Evolutionary conservation across 1,140 invertebrate genomes (phyloP).

Genomic region (Paracyclopina nana): DNA sequence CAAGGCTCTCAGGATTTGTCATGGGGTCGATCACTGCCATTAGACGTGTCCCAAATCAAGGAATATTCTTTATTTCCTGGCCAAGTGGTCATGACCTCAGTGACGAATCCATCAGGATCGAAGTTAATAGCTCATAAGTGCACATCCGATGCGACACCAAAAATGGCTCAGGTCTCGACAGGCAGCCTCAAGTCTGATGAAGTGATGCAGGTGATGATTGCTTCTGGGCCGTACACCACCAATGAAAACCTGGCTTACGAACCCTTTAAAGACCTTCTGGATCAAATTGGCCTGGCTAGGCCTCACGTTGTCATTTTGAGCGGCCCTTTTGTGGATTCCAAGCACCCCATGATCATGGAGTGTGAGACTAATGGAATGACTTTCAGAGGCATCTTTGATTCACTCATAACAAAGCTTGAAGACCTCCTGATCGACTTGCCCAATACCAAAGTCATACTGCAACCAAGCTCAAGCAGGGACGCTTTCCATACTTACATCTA

Average conservation of each 20-base stretch:
- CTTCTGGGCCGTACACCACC: neutral
- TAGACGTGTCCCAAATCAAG: neutral
- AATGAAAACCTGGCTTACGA: neutral
- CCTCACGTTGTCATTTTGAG: neutral
- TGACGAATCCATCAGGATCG: constrained; percentile 5
- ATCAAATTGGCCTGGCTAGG: neutral
- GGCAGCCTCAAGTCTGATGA: neutral
- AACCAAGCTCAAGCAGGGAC: neutral
- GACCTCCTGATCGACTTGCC: neutral
- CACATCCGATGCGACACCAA: neutral
- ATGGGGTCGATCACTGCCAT: neutral
- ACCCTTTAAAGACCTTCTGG: neutral
- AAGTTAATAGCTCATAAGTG: neutral
- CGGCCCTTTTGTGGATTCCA: neutral
- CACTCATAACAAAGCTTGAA: neutral
- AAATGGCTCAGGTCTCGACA: no score
- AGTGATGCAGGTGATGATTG: neutral
- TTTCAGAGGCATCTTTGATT: neutral
- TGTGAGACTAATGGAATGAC: neutral
- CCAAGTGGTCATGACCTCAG: neutral
- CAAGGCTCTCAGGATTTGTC: neutral
- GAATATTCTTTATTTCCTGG: constrained; percentile 10
- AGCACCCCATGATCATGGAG: neutral
- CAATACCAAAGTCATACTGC: neutral
- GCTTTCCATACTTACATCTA: neutral